phyloP scores from a whole-genome alignment of 2,888 invertebrate species.

The Ganaspis brasiliensis region DNA sequence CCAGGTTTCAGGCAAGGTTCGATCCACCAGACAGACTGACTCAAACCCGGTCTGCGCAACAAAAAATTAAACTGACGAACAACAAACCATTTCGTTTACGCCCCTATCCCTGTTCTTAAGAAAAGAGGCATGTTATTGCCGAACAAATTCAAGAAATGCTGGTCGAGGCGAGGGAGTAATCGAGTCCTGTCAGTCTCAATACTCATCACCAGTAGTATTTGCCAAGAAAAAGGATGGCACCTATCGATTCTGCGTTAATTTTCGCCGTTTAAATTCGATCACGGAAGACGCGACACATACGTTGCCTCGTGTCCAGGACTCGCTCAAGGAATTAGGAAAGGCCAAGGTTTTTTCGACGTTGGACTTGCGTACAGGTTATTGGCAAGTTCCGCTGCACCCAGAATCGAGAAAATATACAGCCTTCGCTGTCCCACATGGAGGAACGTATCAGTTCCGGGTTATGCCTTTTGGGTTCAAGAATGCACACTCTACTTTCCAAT shows the following conservation, averaged over 20 bases:
- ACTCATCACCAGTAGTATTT: slow-evolving; percentile 59
- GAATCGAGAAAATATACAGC: slow-evolving; percentile 62
- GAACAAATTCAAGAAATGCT: slow-evolving; percentile 58
- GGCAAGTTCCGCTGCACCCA: slow-evolving; percentile 57
- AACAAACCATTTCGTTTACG: neutral
- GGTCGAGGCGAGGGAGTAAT: slow-evolving; percentile 56
- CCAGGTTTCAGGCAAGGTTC: no score
- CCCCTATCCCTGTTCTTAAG: slow-evolving; percentile 41
- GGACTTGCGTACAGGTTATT: slow-evolving; percentile 58
- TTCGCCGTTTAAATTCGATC: slow-evolving; percentile 44
- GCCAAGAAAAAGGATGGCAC: slow-evolving; percentile 54
- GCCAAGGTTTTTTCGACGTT: slow-evolving; percentile 67
- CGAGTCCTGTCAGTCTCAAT: slow-evolving; percentile 52
- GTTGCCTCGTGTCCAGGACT: slow-evolving; percentile 41
- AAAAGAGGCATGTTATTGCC: slow-evolving; percentile 50
- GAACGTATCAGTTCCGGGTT: slow-evolving; percentile 66
- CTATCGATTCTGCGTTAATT: slow-evolving; percentile 60
- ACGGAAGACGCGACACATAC: slow-evolving; percentile 29
- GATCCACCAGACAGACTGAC: no score
- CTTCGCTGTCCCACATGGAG: slow-evolving; percentile 66
- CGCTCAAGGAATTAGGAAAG: slow-evolving; percentile 48
- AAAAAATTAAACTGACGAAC: neutral
- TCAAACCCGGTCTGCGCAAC: neutral
- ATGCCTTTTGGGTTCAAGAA: slow-evolving; percentile 68
- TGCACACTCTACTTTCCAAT: slow-evolving; percentile 67